Evolutionary conservation across 2,797 vertebrate genomes (phyloP).

Genomic region (Poliocrania exsul): DNA sequence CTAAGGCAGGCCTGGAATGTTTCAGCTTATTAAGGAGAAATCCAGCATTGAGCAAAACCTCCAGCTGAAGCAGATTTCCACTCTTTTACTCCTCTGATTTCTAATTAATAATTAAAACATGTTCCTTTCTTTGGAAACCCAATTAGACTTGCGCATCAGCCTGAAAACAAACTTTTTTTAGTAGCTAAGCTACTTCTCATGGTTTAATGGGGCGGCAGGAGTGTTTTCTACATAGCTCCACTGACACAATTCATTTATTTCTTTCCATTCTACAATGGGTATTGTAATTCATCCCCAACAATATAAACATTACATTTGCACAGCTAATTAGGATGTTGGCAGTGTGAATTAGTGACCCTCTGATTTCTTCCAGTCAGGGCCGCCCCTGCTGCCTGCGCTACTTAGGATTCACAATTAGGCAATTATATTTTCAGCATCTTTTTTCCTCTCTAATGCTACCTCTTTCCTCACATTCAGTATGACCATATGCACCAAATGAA

Average conservation of each 20-base stretch:
- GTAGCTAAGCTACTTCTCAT: conserved; percentile 59
- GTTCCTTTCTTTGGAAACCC: conserved; percentile 68
- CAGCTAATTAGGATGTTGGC: conserved; percentile 65
- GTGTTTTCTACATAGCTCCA: conserved; percentile 42
- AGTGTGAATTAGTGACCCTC: conserved; percentile 55
- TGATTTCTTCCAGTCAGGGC: conserved; percentile 43
- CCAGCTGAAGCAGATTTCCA: conserved; percentile 62
- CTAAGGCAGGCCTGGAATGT: conserved; percentile 75
- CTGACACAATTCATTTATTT: conserved; percentile 58
- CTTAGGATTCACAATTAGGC: conserved; percentile 36
- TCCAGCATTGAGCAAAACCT: conserved; percentile 69
- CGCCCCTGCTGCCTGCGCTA: conserved; percentile 27
- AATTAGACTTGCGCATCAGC: conserved; percentile 59
- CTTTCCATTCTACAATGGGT: conserved; percentile 41
- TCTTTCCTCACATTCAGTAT: neutral
- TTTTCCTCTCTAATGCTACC: neutral
- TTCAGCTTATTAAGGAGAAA: conserved; percentile 75
- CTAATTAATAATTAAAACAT: conserved; percentile 75
- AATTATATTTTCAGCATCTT: conserved; percentile 25
- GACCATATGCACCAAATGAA: neutral
- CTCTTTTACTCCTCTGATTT: conserved; percentile 66
- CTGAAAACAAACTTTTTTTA: conserved; percentile 72
- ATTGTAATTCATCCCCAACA: conserved; percentile 53
- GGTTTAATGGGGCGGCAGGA: conserved; percentile 53
- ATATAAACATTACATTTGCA: conserved; percentile 65